phyloP scores from a whole-genome alignment of 1,140 invertebrate species.

The Lithobius niger region DNA sequence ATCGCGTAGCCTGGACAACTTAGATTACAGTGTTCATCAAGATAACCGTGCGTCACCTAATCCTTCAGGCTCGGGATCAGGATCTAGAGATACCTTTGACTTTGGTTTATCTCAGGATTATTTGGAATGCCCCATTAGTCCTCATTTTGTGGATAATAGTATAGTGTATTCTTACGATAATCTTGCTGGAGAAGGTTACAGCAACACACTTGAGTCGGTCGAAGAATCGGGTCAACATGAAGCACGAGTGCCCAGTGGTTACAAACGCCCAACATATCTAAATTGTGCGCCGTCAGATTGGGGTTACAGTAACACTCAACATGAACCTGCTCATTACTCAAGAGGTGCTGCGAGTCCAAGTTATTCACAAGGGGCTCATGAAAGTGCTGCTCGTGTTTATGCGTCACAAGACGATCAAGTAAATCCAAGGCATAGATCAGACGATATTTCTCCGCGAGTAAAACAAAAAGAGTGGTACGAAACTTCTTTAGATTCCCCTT shows the following conservation, averaged over 20 bases:
- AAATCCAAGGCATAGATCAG: neutral
- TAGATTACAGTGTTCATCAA: neutral
- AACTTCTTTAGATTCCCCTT: slow-evolving; percentile 48
- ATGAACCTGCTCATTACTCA: too few relatives aligned
- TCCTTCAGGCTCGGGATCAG: neutral
- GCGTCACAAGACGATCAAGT: neutral
- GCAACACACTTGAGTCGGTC: too few relatives aligned
- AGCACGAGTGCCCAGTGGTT: too few relatives aligned
- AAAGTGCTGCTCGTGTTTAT: neutral
- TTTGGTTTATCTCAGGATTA: neutral
- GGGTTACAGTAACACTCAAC: too few relatives aligned
- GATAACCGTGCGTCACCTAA: neutral
- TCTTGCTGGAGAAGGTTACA: neutral
- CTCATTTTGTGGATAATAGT: neutral
- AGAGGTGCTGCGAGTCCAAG: too few relatives aligned
- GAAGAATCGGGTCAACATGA: too few relatives aligned
- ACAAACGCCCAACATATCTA: neutral
- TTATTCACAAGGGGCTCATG: too few relatives aligned
- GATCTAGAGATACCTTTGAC: neutral
- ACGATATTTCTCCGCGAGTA: neutral
- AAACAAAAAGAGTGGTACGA: slow-evolving; percentile 57
- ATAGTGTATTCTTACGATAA: neutral
- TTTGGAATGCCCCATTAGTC: slow-evolving; percentile 1
- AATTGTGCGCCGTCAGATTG: neutral
- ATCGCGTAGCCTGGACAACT: slow-evolving; percentile 6